phyloP scores from a whole-genome alignment of 2,888 invertebrate species.

The Seira ritae region DNA sequence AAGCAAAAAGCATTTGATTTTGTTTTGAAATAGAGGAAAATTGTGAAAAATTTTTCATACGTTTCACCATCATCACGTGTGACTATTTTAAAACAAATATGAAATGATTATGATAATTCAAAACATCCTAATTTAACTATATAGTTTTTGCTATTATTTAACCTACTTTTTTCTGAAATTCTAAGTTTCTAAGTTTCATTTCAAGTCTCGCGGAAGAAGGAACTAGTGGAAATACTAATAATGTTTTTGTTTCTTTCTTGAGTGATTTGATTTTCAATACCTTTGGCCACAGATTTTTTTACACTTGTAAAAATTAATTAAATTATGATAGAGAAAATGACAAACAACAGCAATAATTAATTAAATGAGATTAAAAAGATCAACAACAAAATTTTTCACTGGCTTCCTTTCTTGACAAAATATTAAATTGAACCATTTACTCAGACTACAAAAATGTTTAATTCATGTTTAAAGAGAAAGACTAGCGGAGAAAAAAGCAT shows the following conservation, averaged over 20 bases:
- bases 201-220: slow-evolving; percentile 61
- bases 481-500: slow-evolving; percentile 1
- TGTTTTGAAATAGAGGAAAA: too few relatives aligned
- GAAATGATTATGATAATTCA: too few relatives aligned
- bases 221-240: slow-evolving; percentile 58
- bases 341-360: background rate
- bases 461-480: background rate
- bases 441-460: background rate
- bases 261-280: slow-evolving; percentile 51
- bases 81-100: too few relatives aligned
- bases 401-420: background rate
- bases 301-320: slow-evolving; percentile 28
- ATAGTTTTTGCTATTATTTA: too few relatives aligned
- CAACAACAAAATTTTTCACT: background rate
- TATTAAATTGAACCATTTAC: background rate
- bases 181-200: too few relatives aligned
- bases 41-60: too few relatives aligned
- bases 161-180: too few relatives aligned
- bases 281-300: slow-evolving; percentile 55
- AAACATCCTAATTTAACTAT: too few relatives aligned
- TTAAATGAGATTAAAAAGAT: slow-evolving; percentile 14
- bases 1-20: too few relatives aligned
- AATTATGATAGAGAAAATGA: slow-evolving; percentile 1
- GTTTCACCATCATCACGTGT: too few relatives aligned
- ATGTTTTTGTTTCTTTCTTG: slow-evolving; percentile 33